A percentile compares a stretch with the other conserved stretches of the same genome.
These are phyloP conservation scores for Sphecodes monilicornis DNA, from an alignment of 2,888 invertebrate genomes.

Conservation along the genomic window DNA sequence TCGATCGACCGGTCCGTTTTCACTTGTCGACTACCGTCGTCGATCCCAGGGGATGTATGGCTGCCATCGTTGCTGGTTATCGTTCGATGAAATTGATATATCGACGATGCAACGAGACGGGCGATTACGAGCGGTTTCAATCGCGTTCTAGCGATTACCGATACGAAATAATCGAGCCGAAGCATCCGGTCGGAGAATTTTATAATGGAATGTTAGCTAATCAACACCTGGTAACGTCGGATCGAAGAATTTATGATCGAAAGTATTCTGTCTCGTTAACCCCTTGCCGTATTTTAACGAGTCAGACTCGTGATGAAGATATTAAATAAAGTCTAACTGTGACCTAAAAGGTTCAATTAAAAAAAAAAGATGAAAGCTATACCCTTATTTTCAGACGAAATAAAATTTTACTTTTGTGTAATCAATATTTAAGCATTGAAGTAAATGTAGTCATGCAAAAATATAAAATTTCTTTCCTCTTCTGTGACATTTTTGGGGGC, in stretches of 20 bases:
- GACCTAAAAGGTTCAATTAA: too few relatives aligned
- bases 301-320: too few relatives aligned
- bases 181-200: background rate
- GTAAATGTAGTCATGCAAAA: too few relatives aligned
- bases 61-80: constrained; percentile 49
- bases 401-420: too few relatives aligned
- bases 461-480: too few relatives aligned
- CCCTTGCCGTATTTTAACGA: too few relatives aligned
- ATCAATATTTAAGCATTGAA: too few relatives aligned
- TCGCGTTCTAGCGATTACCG: background rate
- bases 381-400: too few relatives aligned
- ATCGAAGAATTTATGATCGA: background rate
- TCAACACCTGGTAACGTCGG: background rate
- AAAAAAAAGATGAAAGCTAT: too few relatives aligned
- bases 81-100: constrained; percentile 76
- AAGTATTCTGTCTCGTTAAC: too few relatives aligned
- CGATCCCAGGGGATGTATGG: constrained; percentile 33
- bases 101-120: constrained; percentile 58
- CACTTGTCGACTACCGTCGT: constrained; percentile 65
- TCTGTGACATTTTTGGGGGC: too few relatives aligned
- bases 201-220: background rate
- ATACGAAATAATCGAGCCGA: background rate
- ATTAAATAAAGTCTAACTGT: too few relatives aligned
- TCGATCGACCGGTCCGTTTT: constrained; percentile 63
- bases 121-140: background rate